phyloP scores from a whole-genome alignment of 2,797 vertebrate species.

The Sebastes hubbsi region DNA sequence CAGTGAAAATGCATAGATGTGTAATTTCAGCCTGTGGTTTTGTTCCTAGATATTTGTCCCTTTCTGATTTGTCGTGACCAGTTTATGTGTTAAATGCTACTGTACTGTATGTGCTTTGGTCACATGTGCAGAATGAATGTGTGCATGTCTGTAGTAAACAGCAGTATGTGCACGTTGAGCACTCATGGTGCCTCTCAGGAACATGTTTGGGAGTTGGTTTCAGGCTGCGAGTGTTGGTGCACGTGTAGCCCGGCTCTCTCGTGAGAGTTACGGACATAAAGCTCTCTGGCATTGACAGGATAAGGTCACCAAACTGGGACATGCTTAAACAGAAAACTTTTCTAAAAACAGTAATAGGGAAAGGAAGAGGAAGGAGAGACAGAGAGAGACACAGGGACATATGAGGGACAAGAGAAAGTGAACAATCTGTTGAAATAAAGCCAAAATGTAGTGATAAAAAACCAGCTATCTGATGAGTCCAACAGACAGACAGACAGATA shows the following conservation, averaged over 20 bases:
- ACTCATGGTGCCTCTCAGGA: background rate
- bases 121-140: background rate
- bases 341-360: background rate
- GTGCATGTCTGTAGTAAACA: background rate
- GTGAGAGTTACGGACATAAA: background rate
- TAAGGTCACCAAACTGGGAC: background rate
- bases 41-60: background rate
- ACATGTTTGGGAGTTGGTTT: background rate
- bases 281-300: background rate
- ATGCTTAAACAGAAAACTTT: background rate
- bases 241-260: background rate
- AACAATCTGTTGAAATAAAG: background rate
- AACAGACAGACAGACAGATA: conserved; percentile 25
- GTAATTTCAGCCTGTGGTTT: background rate
- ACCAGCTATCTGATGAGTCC: conserved; percentile 16
- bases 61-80: background rate
- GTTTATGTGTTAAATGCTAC: background rate
- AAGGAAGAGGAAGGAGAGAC: background rate
- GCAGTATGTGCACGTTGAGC: background rate
- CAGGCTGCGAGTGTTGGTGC: background rate
- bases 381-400: background rate
- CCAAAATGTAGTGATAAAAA: background rate
- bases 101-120: background rate
- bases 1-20: background rate
- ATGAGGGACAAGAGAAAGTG: background rate